Base-by-base conservation (phyloP, 64 coral and sea anemone species). In the Dendrophyllia cribrosa region DNA sequence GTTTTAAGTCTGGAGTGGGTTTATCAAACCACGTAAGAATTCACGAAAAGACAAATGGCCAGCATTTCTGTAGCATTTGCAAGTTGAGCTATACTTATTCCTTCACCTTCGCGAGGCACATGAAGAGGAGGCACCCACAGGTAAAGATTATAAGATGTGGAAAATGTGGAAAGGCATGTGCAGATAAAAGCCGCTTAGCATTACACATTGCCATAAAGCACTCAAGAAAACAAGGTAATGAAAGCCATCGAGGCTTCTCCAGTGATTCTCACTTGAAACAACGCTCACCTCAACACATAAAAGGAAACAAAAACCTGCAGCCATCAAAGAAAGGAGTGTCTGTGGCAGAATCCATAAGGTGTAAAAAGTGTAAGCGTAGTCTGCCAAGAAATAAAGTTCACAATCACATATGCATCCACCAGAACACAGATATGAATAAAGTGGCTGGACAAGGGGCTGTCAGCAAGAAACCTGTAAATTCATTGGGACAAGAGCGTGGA, bases 141-240 rank as follows among this genome's bases (percentile, higher is more conserved):
- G 60, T 51, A 13, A 84, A 84, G 44, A 19, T 84, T 84, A 6
- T 23, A 10, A 84, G n/a, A 65, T 68, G 80, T 51, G 62, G 80
- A 67, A 84, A 67, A 22, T 68, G 61, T 46, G 5, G 7, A 64
- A 84, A 68, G 80, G 17, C 50, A 7, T 84, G 80, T 22, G 8
- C n/a, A 13, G 45, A 66, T 65, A 84, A 84, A 63, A 43, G 62
- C 46, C 19, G 44, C 3, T 68, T 84, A 23, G 80, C 80, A 11
- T 8, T 68, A 66, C 80, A 84, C 19, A 10, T 84, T 12, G 62
- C 80, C 19, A 24, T 51, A 15, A 67, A 19, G 63, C 80, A 67
- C 19, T 23, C 60, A 23, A 44, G 3, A 44, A 84, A 84, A 51
- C 19, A 44, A 4, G 45, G n/a, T 19, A 19, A 16, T 43, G 47